These are phyloP conservation scores for Proteles cristata DNA, from an alignment of 2,113 vertebrate species.

Conservation along the genomic window DNA sequence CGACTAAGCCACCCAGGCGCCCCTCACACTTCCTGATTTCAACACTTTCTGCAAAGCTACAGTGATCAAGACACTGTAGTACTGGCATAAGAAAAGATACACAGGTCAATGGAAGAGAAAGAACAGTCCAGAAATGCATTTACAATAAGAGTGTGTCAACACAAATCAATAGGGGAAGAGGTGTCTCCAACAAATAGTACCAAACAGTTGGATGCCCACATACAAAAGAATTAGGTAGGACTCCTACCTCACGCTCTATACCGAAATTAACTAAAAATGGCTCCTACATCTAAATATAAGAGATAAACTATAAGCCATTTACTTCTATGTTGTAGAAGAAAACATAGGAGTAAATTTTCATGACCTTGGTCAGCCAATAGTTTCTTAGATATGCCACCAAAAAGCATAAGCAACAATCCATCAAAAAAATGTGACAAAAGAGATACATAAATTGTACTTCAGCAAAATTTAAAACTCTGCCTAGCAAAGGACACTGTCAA, in stretches of 20 bases:
- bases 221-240: not conserved
- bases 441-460: not conserved
- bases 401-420: not conserved
- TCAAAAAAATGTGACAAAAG: not conserved
- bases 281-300: not conserved
- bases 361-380: too few relatives aligned
- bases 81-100: not conserved
- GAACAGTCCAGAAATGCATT: not conserved
- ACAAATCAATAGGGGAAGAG: not conserved
- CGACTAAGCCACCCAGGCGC: too few relatives aligned
- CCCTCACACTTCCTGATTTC: not conserved
- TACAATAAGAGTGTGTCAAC: not conserved
- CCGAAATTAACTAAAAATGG: not conserved
- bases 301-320: too few relatives aligned
- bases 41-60: not conserved
- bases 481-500: not conserved
- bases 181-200: not conserved
- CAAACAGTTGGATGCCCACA: not conserved
- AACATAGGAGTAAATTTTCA: too few relatives aligned
- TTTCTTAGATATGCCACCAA: not conserved
- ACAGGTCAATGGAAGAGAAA: not conserved
- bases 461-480: not conserved
- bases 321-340: too few relatives aligned
- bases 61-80: not conserved
- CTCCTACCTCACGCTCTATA: not conserved